phyloP scores from a whole-genome alignment of 2,888 invertebrate genomes.

The Pseudeuparius sepicola region DNA sequence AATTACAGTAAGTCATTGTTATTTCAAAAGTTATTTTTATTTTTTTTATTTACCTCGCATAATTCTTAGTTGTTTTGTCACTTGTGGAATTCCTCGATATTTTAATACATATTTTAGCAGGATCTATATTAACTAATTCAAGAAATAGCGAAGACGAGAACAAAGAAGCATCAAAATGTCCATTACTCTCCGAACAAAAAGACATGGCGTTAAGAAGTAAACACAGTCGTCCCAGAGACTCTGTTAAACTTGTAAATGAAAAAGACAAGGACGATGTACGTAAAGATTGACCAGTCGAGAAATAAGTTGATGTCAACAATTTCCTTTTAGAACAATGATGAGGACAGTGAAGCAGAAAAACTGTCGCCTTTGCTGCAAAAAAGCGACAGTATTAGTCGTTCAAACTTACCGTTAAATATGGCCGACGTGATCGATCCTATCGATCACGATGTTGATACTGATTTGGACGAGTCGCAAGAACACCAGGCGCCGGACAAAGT shows the following conservation, averaged over 20 bases:
- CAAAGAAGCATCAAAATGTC: constrained; percentile 37
- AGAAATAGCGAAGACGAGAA: constrained; percentile 52
- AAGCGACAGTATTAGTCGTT: constrained; percentile 32
- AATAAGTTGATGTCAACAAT: constrained; percentile 4
- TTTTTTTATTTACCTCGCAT: too few relatives aligned
- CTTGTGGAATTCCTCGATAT: too few relatives aligned
- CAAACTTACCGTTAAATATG: constrained; percentile 38
- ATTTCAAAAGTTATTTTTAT: too few relatives aligned
- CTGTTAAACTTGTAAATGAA: constrained; percentile 51
- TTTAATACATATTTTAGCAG: constrained; percentile 41
- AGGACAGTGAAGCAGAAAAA: constrained; percentile 76
- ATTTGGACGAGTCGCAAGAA: constrained; percentile 39
- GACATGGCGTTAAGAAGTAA: constrained; percentile 28
- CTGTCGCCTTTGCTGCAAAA: constrained; percentile 61
- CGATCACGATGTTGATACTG: constrained; percentile 47
- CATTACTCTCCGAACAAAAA: constrained; percentile 32
- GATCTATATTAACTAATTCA: constrained; percentile 58
- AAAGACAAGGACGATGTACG: constrained; percentile 41
- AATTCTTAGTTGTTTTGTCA: too few relatives aligned
- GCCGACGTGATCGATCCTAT: constrained; percentile 48
- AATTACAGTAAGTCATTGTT: constrained; percentile 33
- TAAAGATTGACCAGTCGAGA: too few relatives aligned
- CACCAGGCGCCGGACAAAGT: constrained; percentile 22
- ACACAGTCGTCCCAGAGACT: constrained; percentile 40
- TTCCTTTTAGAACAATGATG: constrained; percentile 46